Evolutionary conservation across 2,797 vertebrate species (phyloP).

Genomic region (Micromesistius poutassou): DNA sequence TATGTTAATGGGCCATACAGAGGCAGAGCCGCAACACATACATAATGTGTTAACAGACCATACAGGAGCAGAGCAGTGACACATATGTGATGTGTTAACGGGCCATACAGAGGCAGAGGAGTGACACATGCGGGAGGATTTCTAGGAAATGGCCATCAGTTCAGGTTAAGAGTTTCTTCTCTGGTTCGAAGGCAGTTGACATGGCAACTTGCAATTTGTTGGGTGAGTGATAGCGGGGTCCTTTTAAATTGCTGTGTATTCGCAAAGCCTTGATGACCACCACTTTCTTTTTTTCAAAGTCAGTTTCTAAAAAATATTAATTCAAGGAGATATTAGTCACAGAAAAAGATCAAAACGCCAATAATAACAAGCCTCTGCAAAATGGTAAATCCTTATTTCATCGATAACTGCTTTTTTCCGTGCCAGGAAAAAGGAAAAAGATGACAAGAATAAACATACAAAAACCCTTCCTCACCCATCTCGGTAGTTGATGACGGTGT

Average conservation of each 20-base stretch:
- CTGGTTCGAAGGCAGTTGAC: too few species aligned
- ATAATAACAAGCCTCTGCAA: background rate
- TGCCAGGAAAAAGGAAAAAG: background rate
- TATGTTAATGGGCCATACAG: too few species aligned
- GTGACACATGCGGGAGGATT: too few species aligned
- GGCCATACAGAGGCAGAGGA: too few species aligned
- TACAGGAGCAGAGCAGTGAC: background rate
- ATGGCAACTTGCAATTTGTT: background rate
- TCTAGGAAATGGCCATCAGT: too few species aligned
- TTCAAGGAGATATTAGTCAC: background rate
- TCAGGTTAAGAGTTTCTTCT: too few species aligned
- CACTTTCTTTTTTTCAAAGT: background rate
- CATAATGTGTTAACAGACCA: too few species aligned
- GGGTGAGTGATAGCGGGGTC: too few species aligned
- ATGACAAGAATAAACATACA: background rate
- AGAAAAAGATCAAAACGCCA: background rate
- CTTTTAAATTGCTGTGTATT: background rate
- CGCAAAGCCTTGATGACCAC: background rate
- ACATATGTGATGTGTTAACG: background rate
- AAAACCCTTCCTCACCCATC: constrained; percentile 78
- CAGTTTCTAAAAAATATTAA: background rate
- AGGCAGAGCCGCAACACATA: too few species aligned
- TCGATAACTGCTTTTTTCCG: background rate
- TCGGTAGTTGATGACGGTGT: constrained; percentile 97
- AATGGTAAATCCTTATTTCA: background rate